Percentiles rank a stretch among this genome's conserved stretches.
Evolutionary conservation across 2,797 vertebrate genomes (phyloP).

Genomic region (Dermochelys coriacea): DNA sequence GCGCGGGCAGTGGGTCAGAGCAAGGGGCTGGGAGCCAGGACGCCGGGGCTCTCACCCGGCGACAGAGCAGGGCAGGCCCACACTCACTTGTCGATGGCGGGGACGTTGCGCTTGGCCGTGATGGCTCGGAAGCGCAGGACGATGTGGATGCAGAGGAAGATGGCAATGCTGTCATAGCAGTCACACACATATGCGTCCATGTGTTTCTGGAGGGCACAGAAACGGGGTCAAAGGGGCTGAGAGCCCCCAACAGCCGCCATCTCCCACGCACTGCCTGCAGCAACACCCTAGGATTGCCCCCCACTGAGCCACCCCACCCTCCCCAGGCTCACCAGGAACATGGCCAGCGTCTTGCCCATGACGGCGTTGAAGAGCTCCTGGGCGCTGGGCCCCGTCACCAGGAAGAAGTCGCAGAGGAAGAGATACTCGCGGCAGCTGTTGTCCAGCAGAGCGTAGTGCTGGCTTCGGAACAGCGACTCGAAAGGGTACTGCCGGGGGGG

Average conservation of each 20-base stretch:
- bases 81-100: conserved; percentile 91
- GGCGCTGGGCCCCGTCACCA: conserved; percentile 87
- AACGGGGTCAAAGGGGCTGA: background rate
- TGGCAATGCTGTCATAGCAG: conserved; percentile 94
- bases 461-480: conserved; percentile 93
- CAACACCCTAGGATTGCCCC: background rate
- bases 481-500: conserved; percentile 86
- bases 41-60: background rate
- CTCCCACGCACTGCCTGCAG: no score
- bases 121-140: conserved; percentile 91
- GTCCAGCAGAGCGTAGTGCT: conserved; percentile 94
- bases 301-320: background rate
- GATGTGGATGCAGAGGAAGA: conserved; percentile 95
- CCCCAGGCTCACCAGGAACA: conserved; percentile 85
- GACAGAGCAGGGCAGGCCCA: background rate
- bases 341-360: conserved; percentile 92
- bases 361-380: conserved; percentile 93
- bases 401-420: conserved; percentile 94
- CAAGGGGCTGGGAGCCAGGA: no score
- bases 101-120: conserved; percentile 89
- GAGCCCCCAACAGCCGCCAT: accelerated
- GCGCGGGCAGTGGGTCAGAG: accelerated
- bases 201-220: conserved; percentile 84
- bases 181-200: conserved; percentile 90
- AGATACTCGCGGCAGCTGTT: conserved; percentile 93